These are phyloP conservation scores for Eupithecia subumbrata DNA, from an alignment of 2,888 invertebrate species.

Conservation along the genomic window DNA sequence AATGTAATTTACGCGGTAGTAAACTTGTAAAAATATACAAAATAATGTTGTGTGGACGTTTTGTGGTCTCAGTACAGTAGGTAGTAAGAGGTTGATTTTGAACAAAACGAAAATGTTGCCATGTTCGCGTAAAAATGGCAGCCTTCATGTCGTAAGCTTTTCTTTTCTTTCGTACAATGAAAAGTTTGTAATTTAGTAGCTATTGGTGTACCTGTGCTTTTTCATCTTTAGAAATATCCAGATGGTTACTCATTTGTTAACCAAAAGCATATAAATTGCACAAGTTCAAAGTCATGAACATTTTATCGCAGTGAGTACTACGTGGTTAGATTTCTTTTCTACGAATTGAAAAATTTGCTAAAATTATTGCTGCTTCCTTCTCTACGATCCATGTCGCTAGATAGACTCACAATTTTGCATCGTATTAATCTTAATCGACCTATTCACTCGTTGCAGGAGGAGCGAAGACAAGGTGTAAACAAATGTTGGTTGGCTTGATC, in stretches of 20 bases:
- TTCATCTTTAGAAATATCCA: conserved; percentile 56
- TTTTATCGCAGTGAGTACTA: conserved; percentile 73
- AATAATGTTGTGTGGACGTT: background rate
- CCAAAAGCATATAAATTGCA: conserved; percentile 58
- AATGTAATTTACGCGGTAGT: background rate
- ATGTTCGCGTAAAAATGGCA: conserved; percentile 79
- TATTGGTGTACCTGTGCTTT: conserved; percentile 65
- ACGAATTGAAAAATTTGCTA: conserved; percentile 49
- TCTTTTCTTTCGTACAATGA: conserved; percentile 73
- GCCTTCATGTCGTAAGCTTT: conserved; percentile 83
- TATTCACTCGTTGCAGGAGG: conserved; percentile 54
- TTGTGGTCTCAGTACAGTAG: background rate
- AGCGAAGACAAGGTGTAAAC: conserved; percentile 57
- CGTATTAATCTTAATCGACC: conserved; percentile 11
- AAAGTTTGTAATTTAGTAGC: conserved; percentile 71
- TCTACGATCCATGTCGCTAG: conserved; percentile 3
- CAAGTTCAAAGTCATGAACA: conserved; percentile 68
- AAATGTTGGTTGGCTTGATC: conserved; percentile 56
- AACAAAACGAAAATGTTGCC: conserved; percentile 62
- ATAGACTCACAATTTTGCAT: conserved; percentile 6
- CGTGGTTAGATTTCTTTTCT: conserved; percentile 74
- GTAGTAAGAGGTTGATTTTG: background rate
- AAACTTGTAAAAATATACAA: background rate
- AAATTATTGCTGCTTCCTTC: conserved; percentile 35
- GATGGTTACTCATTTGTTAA: conserved; percentile 57